These are phyloP conservation scores for Hiodon tergisus DNA, from an alignment of 2,113 vertebrate species.

Conservation along the genomic window DNA sequence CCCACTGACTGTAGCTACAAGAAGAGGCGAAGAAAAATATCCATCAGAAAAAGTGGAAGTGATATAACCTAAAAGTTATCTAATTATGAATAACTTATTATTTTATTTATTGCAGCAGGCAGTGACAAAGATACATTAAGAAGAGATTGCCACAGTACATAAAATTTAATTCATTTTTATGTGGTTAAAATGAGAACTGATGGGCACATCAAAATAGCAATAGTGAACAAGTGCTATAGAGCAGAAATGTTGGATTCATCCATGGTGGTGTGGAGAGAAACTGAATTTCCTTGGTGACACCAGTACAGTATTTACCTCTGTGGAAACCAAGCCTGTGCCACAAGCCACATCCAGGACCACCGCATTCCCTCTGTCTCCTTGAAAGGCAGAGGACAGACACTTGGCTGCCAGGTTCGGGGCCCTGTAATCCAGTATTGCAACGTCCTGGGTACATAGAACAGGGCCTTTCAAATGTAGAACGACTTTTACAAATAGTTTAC, in stretches of 20 bases:
- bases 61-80: no score
- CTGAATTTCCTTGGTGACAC: no score
- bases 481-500: background rate
- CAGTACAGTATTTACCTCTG: conserved; percentile 58
- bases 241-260: no score
- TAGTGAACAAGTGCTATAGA: no score
- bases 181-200: no score
- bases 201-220: no score
- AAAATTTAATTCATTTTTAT: no score
- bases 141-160: no score
- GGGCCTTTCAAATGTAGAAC: background rate
- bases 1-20: conserved; percentile 70
- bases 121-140: no score
- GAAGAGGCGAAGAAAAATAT: conserved; percentile 5
- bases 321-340: conserved; percentile 77
- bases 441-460: conserved; percentile 58
- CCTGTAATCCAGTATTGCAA: conserved; percentile 66
- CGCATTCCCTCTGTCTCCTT: conserved; percentile 38
- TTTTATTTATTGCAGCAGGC: no score
- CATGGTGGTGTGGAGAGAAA: no score
- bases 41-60: background rate
- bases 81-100: no score
- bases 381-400: conserved; percentile 59
- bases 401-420: conserved; percentile 70
- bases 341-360: conserved; percentile 81